Base-by-base conservation (phyloP, 2,888 invertebrate species). In the Lasioglossum morio region DNA sequence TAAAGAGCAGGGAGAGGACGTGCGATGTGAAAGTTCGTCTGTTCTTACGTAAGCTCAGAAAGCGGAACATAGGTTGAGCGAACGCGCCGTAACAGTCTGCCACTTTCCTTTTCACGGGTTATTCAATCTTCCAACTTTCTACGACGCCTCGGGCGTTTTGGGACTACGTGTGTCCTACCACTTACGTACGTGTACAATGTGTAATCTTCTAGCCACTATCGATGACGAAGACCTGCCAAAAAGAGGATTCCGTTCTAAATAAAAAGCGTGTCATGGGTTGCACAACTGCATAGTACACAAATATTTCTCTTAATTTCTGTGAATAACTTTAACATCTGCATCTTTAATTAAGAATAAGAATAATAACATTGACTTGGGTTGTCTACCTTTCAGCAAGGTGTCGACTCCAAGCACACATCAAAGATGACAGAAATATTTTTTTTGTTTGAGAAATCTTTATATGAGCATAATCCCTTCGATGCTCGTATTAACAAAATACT, bases 71-170 rank as follows among this genome's bases (percentile, higher is more conserved):
- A 60, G 34, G 57, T 74, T 40, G 27, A 40, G 57, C 72, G 79
- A 23, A 34, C 83, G 60, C 86, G 60, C 81, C 84, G 88, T 90
- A 91, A 89, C 87, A 82, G 87, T 88, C 84, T 85, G 87, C 87
- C 89, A 93, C 94, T 94, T 94, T 94, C 94, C 90, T 92, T 94
- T 93, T 93, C 93, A 88, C 84, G 79, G 86, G 90, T 94, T 94
- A 94, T 93, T 85, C 92, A 94, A 94, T 92, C 86, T 63, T 37
- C 48, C 80, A 81, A 93, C 94, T 94, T 94, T 94, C 94, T 94
- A 94, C 89, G 19, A 60, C 27, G 74, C 85, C 72, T 2, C 14
- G 46, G 73, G 79, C 87, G 81, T 85, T 77, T 87, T 66, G 72
- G n/a, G 1, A 57, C 34, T 34, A 40, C 19, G 27, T 10, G 34